Evolutionary conservation across 64 coral and sea anemone species (phyloP).

Genomic region (Pocillopora verrucosa): DNA sequence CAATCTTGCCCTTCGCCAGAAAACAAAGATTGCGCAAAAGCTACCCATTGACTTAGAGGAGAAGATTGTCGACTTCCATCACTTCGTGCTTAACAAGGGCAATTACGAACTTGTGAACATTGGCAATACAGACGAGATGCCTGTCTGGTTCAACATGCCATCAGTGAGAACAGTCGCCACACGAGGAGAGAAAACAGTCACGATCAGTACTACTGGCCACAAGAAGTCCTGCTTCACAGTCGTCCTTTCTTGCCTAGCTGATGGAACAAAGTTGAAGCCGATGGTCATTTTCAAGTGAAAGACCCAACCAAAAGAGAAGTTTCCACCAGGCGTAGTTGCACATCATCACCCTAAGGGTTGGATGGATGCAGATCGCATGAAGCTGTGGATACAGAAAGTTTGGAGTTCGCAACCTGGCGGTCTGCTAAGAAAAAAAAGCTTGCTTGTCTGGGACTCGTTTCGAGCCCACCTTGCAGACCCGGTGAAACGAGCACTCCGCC

Average conservation of each 20-base stretch:
- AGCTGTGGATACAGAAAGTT: conserved; percentile 39
- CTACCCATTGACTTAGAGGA: background rate
- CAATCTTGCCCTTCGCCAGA: background rate
- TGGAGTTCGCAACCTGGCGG: conserved; percentile 40
- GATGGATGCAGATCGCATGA: conserved; percentile 47
- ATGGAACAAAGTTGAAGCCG: conserved; percentile 36
- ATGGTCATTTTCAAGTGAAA: conserved; percentile 42
- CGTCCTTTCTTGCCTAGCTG: background rate
- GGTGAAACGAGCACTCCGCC: conserved; percentile 32
- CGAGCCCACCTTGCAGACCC: conserved; percentile 40
- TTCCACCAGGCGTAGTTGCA: conserved; percentile 11
- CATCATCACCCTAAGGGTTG: conserved; percentile 41
- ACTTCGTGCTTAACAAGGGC: background rate
- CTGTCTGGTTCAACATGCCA: conserved; percentile 18
- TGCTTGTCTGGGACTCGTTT: conserved; percentile 50
- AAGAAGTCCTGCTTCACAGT: conserved; percentile 18
- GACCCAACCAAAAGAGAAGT: conserved; percentile 44
- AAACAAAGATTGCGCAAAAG: conserved; percentile 14
- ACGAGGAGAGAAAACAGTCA: conserved; percentile 2
- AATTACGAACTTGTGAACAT: background rate
- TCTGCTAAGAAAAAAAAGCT: conserved; percentile 40
- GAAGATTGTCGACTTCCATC: background rate
- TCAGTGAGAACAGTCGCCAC: background rate
- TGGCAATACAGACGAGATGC: conserved; percentile 28
- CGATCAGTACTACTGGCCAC: background rate